Percentiles rank a stretch among this genome's conserved stretches.
These are phyloP conservation scores for Chloroceryle aenea DNA, from an alignment of 2,113 vertebrate species.

Conservation along the genomic window DNA sequence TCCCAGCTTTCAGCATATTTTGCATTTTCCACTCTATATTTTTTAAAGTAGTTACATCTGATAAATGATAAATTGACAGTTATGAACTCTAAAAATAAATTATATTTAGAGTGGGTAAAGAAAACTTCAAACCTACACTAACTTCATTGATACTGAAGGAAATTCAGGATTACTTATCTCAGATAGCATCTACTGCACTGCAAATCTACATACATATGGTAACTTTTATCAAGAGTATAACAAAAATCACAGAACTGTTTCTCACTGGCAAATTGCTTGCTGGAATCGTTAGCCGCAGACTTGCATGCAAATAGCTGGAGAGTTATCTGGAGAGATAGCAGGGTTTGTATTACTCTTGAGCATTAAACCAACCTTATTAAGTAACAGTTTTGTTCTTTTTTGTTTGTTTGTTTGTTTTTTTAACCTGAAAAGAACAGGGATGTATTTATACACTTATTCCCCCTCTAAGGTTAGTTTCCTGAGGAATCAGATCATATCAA, in stretches of 20 bases:
- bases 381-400: background rate
- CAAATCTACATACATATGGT: background rate
- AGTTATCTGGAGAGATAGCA: background rate
- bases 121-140: background rate
- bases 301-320: background rate
- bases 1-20: background rate
- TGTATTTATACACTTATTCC: background rate
- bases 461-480: background rate
- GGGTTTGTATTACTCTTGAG: background rate
- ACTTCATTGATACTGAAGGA: background rate
- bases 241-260: background rate
- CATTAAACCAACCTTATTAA: background rate
- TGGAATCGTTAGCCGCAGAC: background rate
- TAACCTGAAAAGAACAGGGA: background rate
- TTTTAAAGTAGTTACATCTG: background rate
- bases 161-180: background rate
- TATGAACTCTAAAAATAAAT: background rate
- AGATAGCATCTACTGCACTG: background rate
- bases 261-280: background rate
- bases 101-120: background rate
- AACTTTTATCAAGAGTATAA: background rate
- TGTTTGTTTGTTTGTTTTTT: background rate
- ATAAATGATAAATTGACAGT: background rate
- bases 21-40: background rate
- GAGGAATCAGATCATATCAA: background rate